A percentile compares a stretch with the other conserved stretches of the same genome.
Conservation (phyloP, 2,797 vertebrate genomes). For the Protonibea diacanthus region DNA sequence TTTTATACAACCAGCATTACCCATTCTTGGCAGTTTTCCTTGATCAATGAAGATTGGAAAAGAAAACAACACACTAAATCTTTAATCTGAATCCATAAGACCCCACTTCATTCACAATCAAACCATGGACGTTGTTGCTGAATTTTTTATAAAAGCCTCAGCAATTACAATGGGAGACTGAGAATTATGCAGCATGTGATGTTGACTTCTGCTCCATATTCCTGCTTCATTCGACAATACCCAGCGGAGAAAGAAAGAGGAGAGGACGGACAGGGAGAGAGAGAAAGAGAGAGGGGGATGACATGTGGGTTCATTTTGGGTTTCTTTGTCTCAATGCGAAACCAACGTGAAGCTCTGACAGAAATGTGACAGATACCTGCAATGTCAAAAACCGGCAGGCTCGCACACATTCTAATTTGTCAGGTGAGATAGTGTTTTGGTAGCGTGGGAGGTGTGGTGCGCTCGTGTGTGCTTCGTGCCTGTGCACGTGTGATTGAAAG, state of each 20-base stretch:
- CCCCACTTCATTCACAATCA: slow-evolving; percentile 67
- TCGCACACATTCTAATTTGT: slow-evolving; percentile 75
- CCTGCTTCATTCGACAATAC: slow-evolving; percentile 56
- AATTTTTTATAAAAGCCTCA: slow-evolving; percentile 68
- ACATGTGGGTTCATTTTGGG: slow-evolving; percentile 62
- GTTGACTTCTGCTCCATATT: slow-evolving; percentile 70
- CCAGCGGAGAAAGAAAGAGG: slow-evolving; percentile 53
- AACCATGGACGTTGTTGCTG: slow-evolving; percentile 55
- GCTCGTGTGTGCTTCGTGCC: slow-evolving; percentile 58
- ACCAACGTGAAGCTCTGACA: slow-evolving; percentile 72
- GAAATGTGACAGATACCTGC: slow-evolving; percentile 78
- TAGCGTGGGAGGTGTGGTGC: slow-evolving; percentile 74
- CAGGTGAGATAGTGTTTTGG: slow-evolving; percentile 76
- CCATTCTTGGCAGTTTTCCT: slow-evolving; percentile 21
- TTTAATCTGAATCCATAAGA: slow-evolving; percentile 60
- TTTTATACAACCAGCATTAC: slow-evolving; percentile 17
- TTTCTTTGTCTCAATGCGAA: slow-evolving; percentile 77
- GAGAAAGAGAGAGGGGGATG: slow-evolving; percentile 21
- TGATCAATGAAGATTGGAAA: slow-evolving; percentile 17
- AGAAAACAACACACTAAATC: slow-evolving; percentile 58
- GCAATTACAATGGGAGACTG: slow-evolving; percentile 62
- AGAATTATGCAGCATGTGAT: slow-evolving; percentile 73
- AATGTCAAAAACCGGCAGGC: slow-evolving; percentile 67
- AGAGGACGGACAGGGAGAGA: slow-evolving; percentile 33
- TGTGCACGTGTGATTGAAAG: slow-evolving; percentile 61